Conservation (phyloP, 2,888 invertebrate species). For the Laspeyria flexula region DNA sequence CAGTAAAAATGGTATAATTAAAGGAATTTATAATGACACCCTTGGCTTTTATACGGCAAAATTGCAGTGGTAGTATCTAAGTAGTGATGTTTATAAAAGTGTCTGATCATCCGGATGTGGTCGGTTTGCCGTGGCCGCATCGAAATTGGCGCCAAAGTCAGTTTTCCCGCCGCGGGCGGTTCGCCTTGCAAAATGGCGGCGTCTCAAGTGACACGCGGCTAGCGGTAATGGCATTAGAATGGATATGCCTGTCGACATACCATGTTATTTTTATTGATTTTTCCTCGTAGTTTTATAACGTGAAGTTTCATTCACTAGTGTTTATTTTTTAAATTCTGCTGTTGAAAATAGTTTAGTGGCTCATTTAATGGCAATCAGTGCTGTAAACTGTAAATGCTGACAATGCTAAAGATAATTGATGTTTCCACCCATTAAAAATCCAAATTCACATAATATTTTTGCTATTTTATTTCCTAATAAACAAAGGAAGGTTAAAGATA, state of each 20-base stretch:
- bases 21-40: conserved; percentile 78
- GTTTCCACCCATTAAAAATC: no score
- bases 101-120: conserved; percentile 53
- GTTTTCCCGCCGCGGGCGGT: conserved; percentile 82
- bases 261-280: conserved; percentile 19
- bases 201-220: conserved; percentile 80
- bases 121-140: conserved; percentile 63
- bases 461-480: no score
- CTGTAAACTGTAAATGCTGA: no score
- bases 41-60: conserved; percentile 52
- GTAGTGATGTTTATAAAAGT: conserved; percentile 20
- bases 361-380: no score
- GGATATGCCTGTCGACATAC: conserved; percentile 53
- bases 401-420: no score
- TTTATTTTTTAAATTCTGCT: neutral
- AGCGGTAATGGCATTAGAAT: conserved; percentile 55
- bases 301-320: neutral
- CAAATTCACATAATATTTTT: no score
- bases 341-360: no score
- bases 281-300: no score
- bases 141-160: conserved; percentile 84
- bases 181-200: conserved; percentile 84
- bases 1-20: conserved; percentile 80
- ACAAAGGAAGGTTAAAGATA: no score
- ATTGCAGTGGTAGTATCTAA: conserved; percentile 49